Base-by-base conservation (phyloP, 2,888 invertebrate genomes). In the Hybos culiciformis region DNA sequence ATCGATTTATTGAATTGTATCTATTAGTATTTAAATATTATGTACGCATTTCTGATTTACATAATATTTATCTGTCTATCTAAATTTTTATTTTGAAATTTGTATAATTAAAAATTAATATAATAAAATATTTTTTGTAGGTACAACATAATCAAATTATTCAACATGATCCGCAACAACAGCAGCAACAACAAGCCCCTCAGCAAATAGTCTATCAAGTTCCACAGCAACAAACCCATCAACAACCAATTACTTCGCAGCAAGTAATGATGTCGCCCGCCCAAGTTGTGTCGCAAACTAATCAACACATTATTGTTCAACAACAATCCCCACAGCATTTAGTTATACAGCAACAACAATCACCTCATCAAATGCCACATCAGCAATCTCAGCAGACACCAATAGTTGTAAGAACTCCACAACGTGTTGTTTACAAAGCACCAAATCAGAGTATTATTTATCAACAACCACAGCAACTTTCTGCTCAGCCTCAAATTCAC, bases 391-490 rank as follows among this genome's bases (percentile, higher is more conserved):
- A 32, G 17, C 32, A 32, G 3, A 11, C 32, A 8, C 15, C 17
- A 17, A 17, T 32, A 7, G 12, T 19, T 7, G 36, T 36, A n/a
- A 12, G 36, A 36, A 19, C 20, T 6, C 36, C 12, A 14, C 36
- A 36, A n/a, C 19, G 36, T 14, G 2, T 36, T 14, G 4, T 21
- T 4, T 36, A 36, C 18, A 36, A 36, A 14, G 21, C 36, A 1
- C 36, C 20, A 21, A 19, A 5, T 21, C 36, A 12, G 14, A 14
- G 15, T 2, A 36, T 36, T 14, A n/a, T n/a, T 17, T 36, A 36
- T 21, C 36, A 20, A 1, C 62, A 61, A 34, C 45, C 55, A 36
- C 57, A 55, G 20, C 49, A 53, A 9, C 52, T 50, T 38, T 54
- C 54, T 29, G 18, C 17, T 17, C 53, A 55, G 17, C 50, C 53